These are phyloP conservation scores for Ditula angustiorana DNA, from an alignment of 2,888 invertebrate genomes.

Conservation along the genomic window DNA sequence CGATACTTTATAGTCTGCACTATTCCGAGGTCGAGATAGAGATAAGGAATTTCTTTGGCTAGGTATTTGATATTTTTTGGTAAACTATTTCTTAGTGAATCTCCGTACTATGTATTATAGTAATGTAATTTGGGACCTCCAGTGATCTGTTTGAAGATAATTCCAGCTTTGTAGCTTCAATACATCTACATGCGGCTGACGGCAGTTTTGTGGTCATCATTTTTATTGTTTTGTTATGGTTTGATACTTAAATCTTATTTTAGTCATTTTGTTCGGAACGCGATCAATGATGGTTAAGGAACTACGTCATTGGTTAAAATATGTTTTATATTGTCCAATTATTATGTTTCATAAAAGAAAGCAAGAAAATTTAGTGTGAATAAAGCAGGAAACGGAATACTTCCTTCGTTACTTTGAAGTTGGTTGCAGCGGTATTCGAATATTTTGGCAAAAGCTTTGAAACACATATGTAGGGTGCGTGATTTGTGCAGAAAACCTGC, in stretches of 20 bases:
- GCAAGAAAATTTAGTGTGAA: no score
- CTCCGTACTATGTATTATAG: neutral
- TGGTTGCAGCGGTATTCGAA: neutral
- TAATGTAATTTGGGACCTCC: neutral
- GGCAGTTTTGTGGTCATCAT: no score
- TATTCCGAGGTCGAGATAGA: conserved; percentile 39
- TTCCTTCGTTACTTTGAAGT: neutral
- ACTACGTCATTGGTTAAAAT: no score
- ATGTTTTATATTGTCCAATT: neutral
- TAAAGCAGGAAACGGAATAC: neutral
- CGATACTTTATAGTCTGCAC: conserved; percentile 47
- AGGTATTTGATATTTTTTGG: conserved; percentile 13
- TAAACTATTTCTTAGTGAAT: neutral
- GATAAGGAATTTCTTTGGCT: conserved; percentile 36
- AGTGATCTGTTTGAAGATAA: neutral
- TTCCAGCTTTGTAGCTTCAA: neutral
- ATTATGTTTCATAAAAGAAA: no score
- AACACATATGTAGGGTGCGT: neutral
- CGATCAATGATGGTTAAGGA: no score
- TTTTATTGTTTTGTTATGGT: no score
- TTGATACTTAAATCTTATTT: no score
- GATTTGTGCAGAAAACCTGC: neutral
- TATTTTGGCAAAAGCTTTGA: conserved; percentile 1
- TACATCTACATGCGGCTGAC: no score
- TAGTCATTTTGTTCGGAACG: no score